These are phyloP conservation scores for Anableps anableps DNA, from an alignment of 2,797 vertebrate species.

Conservation along the genomic window DNA sequence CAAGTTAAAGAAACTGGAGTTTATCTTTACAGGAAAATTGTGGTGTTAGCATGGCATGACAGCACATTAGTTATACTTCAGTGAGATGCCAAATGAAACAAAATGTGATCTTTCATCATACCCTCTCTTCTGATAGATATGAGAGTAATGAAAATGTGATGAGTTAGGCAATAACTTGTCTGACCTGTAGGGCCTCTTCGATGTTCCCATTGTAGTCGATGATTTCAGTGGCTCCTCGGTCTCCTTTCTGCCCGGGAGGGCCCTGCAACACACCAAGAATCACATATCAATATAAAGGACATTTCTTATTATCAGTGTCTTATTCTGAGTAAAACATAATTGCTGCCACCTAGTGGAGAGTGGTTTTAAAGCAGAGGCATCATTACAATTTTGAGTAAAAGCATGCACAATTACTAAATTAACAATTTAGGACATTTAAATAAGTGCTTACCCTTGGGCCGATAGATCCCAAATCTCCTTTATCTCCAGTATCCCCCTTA, in stretches of 20 bases:
- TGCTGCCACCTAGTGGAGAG: slow-evolving; percentile 52
- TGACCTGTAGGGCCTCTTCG: slow-evolving; percentile 95
- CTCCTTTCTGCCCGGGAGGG: slow-evolving; percentile 95
- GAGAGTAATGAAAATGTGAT: background rate
- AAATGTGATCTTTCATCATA: background rate
- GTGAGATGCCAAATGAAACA: accelerated
- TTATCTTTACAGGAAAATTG: background rate
- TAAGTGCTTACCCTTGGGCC: slow-evolving; percentile 87
- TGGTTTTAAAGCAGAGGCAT: too few species aligned
- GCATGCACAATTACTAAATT: background rate
- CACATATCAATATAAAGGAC: background rate
- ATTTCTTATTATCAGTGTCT: background rate
- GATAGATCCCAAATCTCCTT: slow-evolving; percentile 86
- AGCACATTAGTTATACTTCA: background rate
- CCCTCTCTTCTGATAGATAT: background rate
- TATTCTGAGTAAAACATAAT: background rate
- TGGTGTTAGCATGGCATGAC: background rate
- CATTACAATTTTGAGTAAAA: background rate
- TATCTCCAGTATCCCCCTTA: slow-evolving; percentile 92
- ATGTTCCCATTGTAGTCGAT: slow-evolving; percentile 99
- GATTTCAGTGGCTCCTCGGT: slow-evolving; percentile 96
- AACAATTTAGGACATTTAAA: background rate
- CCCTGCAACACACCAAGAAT: slow-evolving; percentile 81
- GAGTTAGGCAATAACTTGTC: slow-evolving; percentile 33
- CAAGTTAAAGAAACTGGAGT: background rate